These are phyloP conservation scores for Sphaerophoria taeniata DNA, from an alignment of 2,888 invertebrate species.

Conservation along the genomic window DNA sequence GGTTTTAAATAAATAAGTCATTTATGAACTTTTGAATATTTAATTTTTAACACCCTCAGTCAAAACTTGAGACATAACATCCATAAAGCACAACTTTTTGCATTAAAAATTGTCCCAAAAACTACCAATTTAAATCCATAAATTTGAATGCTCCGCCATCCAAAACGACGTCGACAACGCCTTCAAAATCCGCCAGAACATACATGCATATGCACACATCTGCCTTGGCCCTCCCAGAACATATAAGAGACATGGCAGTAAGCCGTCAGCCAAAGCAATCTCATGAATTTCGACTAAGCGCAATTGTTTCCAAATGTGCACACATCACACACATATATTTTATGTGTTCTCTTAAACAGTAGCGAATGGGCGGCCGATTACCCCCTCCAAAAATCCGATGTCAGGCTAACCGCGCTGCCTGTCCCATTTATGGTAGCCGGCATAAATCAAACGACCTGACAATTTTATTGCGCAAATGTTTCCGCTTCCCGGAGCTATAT, in stretches of 20 bases:
- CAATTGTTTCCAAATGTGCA: slow-evolving; percentile 43
- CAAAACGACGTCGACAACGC: neutral
- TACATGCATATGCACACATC: neutral
- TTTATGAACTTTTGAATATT: no score
- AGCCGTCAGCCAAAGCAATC: neutral
- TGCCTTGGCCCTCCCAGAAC: neutral
- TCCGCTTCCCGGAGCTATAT: slow-evolving; percentile 46
- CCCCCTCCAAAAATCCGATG: neutral
- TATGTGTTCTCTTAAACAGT: slow-evolving; percentile 52
- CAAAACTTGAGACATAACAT: neutral
- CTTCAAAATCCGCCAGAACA: slow-evolving; percentile 10
- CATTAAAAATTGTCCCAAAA: slow-evolving; percentile 18
- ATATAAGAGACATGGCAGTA: neutral
- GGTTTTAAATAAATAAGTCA: no score
- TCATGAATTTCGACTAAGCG: slow-evolving; percentile 30
- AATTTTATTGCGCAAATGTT: slow-evolving; percentile 68
- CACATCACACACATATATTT: slow-evolving; percentile 39
- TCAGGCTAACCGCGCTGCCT: slow-evolving; percentile 50
- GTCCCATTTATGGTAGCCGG: slow-evolving; percentile 56
- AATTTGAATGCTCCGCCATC: neutral
- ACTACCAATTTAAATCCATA: neutral
- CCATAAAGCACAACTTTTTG: slow-evolving; percentile 26
- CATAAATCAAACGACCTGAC: slow-evolving; percentile 69
- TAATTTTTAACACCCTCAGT: no score
- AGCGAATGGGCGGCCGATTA: slow-evolving; percentile 12